Evolutionary conservation across 1,140 invertebrate species (phyloP).

Genomic region (Drosophila cardini): DNA sequence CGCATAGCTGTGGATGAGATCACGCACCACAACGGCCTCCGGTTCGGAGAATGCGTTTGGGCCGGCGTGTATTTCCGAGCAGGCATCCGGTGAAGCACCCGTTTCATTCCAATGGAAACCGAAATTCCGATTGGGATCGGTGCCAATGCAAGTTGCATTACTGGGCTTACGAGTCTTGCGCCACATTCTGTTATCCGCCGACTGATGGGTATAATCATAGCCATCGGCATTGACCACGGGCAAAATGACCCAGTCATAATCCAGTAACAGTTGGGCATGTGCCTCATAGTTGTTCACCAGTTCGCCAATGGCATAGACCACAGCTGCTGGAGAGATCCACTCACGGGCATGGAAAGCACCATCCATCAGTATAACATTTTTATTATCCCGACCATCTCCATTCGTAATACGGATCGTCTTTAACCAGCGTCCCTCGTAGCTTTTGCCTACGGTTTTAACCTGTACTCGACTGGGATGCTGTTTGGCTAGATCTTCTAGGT

Average conservation of each 20-base stretch:
- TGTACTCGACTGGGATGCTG: slow-evolving; percentile 83
- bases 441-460: slow-evolving; percentile 85
- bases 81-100: slow-evolving; percentile 88
- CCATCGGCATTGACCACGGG: slow-evolving; percentile 86
- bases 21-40: slow-evolving; percentile 86
- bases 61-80: slow-evolving; percentile 89
- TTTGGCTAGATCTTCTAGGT: slow-evolving; percentile 84
- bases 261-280: slow-evolving; percentile 82
- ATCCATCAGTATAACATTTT: slow-evolving; percentile 86
- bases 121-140: slow-evolving; percentile 89
- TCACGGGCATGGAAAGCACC: slow-evolving; percentile 88
- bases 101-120: slow-evolving; percentile 88
- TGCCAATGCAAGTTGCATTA: slow-evolving; percentile 85
- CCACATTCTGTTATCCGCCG: slow-evolving; percentile 85
- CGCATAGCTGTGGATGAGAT: slow-evolving; percentile 85
- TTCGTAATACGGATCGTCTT: slow-evolving; percentile 86
- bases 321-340: slow-evolving; percentile 89
- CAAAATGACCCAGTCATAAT: slow-evolving; percentile 87
- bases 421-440: slow-evolving; percentile 85
- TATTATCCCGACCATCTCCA: slow-evolving; percentile 73
- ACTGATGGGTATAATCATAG: slow-evolving; percentile 70
- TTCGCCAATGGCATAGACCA: slow-evolving; percentile 87
- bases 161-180: slow-evolving; percentile 84
- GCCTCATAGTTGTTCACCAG: slow-evolving; percentile 86
- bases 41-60: slow-evolving; percentile 89